These are phyloP conservation scores for Clamator glandarius DNA, from an alignment of 2,797 vertebrate species.

Conservation along the genomic window DNA sequence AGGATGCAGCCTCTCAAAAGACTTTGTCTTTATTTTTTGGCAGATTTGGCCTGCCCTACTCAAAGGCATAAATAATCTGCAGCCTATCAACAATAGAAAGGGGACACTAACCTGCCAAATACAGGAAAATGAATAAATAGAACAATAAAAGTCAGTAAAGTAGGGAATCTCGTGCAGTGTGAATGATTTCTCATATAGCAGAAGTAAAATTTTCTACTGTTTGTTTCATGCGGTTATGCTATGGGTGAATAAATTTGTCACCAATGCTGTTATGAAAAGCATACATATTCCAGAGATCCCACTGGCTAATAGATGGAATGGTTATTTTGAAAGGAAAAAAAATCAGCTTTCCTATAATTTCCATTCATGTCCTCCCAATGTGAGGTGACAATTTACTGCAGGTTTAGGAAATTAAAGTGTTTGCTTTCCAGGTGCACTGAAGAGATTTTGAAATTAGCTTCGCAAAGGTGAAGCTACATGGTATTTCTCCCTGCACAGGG, in stretches of 20 bases:
- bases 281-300: background rate
- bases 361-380: background rate
- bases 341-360: background rate
- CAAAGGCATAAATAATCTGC: constrained; percentile 19
- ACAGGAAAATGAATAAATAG: background rate
- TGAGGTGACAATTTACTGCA: background rate
- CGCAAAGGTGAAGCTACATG: constrained; percentile 45
- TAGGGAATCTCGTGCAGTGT: background rate
- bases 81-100: constrained; percentile 6
- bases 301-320: background rate
- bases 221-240: background rate
- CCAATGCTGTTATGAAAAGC: background rate
- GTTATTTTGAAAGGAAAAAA: constrained; percentile 13
- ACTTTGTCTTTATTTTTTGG: constrained; percentile 21
- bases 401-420: constrained; percentile 46
- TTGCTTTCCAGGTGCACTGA: constrained; percentile 11
- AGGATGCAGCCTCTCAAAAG: background rate
- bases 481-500: constrained; percentile 52
- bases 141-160: constrained; percentile 31
- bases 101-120: constrained; percentile 21
- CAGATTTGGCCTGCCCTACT: background rate
- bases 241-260: constrained; percentile 12
- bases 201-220: constrained; percentile 26
- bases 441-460: constrained; percentile 46
- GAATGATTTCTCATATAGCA: background rate